Base-by-base conservation (phyloP, 2,888 invertebrate species). In the Germaria angustata region DNA sequence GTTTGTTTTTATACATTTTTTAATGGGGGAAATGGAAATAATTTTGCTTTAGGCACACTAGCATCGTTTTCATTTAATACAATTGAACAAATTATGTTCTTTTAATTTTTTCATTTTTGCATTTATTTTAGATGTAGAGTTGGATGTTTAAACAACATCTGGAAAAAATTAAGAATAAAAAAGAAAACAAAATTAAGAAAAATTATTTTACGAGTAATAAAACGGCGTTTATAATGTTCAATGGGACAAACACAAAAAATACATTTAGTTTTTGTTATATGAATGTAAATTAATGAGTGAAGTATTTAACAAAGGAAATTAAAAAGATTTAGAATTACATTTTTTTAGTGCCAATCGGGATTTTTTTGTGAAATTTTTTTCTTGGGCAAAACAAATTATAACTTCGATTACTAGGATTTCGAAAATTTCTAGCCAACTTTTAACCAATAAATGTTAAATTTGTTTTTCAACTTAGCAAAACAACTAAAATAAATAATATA, bases 81-180 rank as follows among this genome's bases (percentile, higher is more conserved):
- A 69, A 66, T 77, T 77, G 32, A 75, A 79, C 57, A 66, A 53
- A 22, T 73, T 73, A 36, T 49, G 53, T 59, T n/a, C n/a, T n/a
- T n/a, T n/a, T n/a, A n/a, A n/a, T n/a, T n/a, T n/a, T n/a, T n/a
- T n/a, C n/a, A n/a, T n/a, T n/a, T 53, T 39, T 68, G 28, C 36
- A 36, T 55, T 65, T 59, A 41, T 59, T 68, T 65, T 73, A 22
- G 63, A 57, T 36, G 80, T 75, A 15, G 49, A 41, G 44, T 66
- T 59, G 71, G 69, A 82, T 82, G 81, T 79, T 82, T 82, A 82
- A 65, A 82, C 63, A 82, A 82, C 81, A 82, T 82, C 82, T 82
- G 82, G 75, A 82, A 82, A 68, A 81, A 81, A 81, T 78, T 32
- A 73, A 81, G 72, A 72, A 81, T 81, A 79, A 78, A 82, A 78